Conservation (phyloP, 1,140 invertebrate genomes). For the Nasonia longicornis region DNA sequence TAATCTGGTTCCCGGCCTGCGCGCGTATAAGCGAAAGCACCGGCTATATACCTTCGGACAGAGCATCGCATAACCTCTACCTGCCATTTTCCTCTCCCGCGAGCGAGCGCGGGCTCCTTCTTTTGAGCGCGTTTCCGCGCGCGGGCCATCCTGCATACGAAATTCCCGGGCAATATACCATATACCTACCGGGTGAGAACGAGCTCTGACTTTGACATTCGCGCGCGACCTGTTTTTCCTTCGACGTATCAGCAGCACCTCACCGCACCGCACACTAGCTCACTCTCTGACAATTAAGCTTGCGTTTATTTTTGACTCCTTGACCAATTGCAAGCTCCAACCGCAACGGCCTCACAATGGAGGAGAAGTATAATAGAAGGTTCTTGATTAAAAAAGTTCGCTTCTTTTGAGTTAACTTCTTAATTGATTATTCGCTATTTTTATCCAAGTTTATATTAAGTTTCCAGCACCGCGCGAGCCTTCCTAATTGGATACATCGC, state of each 20-base stretch:
- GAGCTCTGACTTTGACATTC: slow-evolving; percentile 37
- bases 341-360: not conserved
- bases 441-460: slow-evolving; percentile 1
- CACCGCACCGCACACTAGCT: too few relatives aligned
- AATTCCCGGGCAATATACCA: not conserved
- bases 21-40: slow-evolving; percentile 16
- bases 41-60: slow-evolving; percentile 30
- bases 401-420: not conserved
- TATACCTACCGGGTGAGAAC: not conserved
- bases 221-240: slow-evolving; percentile 6
- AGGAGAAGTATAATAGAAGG: too few relatives aligned
- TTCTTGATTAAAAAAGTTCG: not conserved
- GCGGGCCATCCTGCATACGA: slow-evolving; percentile 34
- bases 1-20: slow-evolving; percentile 54
- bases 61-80: slow-evolving; percentile 37
- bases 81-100: slow-evolving; percentile 23
- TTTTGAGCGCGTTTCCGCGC: slow-evolving; percentile 13
- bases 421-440: not conserved
- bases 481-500: not conserved
- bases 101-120: not conserved
- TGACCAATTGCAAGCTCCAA: not conserved
- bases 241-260: not conserved
- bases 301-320: too few relatives aligned
- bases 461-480: not conserved
- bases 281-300: too few relatives aligned